Evolutionary conservation across 2,113 vertebrate genomes (phyloP).

Genomic region (Rhinichthys klamathensis): DNA sequence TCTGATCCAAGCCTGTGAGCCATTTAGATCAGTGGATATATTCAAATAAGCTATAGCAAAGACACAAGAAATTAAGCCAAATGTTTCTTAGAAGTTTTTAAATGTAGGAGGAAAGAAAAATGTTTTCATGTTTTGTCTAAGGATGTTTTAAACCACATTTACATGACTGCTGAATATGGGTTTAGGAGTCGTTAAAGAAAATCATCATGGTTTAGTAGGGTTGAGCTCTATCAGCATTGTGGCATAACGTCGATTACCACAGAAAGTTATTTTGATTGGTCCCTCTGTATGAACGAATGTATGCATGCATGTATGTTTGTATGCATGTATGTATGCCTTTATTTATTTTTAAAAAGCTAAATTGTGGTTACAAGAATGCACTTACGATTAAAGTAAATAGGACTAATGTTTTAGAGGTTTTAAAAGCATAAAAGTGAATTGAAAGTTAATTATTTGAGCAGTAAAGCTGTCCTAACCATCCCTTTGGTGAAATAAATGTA

Average conservation of each 20-base stretch:
- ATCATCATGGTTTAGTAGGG: background rate
- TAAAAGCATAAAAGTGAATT: background rate
- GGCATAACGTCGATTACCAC: background rate
- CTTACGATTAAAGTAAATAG: background rate
- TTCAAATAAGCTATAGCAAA: constrained; percentile 64
- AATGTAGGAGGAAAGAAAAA: background rate
- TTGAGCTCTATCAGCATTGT: constrained; percentile 7
- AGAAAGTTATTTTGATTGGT: background rate
- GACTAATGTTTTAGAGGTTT: background rate
- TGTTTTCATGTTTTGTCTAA: background rate
- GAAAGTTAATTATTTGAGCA: background rate
- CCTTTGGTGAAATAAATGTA: background rate
- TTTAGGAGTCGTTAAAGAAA: background rate
- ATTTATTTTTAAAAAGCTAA: background rate
- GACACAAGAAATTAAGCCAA: constrained; percentile 44
- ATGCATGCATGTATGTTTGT: too few species aligned
- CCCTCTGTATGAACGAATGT: background rate
- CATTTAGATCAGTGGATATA: constrained; percentile 67
- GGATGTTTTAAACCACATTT: background rate
- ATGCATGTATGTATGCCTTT: background rate
- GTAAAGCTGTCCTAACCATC: background rate
- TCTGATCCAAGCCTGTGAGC: constrained; percentile 70
- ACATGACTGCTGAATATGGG: background rate
- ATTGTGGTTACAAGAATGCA: background rate
- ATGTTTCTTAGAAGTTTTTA: background rate